Conservation (phyloP, 2,113 vertebrate genomes). For the Seriola quinqueradiata region DNA sequence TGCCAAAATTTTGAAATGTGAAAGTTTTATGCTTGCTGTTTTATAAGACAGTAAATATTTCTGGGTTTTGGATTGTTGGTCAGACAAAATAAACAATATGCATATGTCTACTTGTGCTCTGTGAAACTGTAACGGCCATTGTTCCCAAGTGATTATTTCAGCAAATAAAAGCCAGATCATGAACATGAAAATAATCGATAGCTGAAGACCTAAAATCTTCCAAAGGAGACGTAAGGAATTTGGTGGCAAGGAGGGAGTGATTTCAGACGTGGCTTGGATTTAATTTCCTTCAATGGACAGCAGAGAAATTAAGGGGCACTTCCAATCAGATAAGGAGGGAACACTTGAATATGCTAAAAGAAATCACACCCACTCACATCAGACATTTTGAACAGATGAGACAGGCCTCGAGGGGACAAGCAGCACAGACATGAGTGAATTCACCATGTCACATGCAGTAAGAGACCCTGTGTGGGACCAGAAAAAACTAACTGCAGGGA, state of each 20-base stretch:
- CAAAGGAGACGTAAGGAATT: background rate
- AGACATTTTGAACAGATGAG: slow-evolving; percentile 28
- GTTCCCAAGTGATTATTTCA: background rate
- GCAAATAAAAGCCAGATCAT: background rate
- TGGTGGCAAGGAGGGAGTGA: background rate
- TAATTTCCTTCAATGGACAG: slow-evolving; percentile 20
- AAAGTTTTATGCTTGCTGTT: background rate
- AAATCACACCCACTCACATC: slow-evolving; percentile 23
- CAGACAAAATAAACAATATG: too few species aligned
- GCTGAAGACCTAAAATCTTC: background rate
- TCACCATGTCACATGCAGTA: slow-evolving; percentile 26
- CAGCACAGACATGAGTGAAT: slow-evolving; percentile 21
- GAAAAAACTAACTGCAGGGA: slow-evolving; percentile 28
- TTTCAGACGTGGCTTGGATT: background rate
- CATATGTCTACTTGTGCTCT: background rate
- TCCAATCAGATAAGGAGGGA: slow-evolving; percentile 14
- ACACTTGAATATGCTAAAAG: slow-evolving; percentile 28
- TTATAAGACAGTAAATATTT: background rate
- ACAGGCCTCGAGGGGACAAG: slow-evolving; percentile 21
- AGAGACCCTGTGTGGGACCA: slow-evolving; percentile 19
- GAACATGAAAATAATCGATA: background rate
- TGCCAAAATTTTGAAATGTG: background rate
- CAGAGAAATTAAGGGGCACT: background rate
- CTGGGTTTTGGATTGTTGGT: background rate
- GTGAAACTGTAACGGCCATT: background rate